Percentiles rank a stretch among this genome's conserved stretches.
These are phyloP conservation scores for Listrodromus nycthemerus DNA, from an alignment of 2,888 invertebrate genomes.

Conservation along the genomic window DNA sequence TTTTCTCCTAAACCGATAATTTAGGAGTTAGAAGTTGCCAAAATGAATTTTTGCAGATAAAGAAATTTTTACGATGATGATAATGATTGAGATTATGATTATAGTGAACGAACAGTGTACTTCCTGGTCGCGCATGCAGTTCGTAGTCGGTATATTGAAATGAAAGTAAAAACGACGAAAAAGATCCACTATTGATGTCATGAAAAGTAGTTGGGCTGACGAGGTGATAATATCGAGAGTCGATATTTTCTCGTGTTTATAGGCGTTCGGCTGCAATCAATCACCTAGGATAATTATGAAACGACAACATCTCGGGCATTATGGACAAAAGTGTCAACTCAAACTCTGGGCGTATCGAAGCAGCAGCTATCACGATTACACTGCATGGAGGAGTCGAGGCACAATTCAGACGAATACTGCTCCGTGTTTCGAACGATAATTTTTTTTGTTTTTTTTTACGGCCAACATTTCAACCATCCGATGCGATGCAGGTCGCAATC, in stretches of 20 bases:
- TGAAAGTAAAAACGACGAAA: conserved; percentile 53
- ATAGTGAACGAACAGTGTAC: neutral
- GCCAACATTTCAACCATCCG: neutral
- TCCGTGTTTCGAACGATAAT: neutral
- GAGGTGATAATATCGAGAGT: conserved; percentile 48
- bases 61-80: too few relatives aligned
- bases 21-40: too few relatives aligned
- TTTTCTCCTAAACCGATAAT: too few relatives aligned
- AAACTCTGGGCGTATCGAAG: too few relatives aligned
- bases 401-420: conserved; percentile 15
- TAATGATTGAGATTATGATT: neutral
- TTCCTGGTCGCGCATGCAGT: neutral
- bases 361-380: conserved; percentile 2
- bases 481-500: neutral
- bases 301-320: conserved; percentile 2
- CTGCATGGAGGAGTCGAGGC: conserved; percentile 8
- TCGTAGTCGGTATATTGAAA: neutral
- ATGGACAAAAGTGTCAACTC: conserved; percentile 6
- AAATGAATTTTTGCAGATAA: too few relatives aligned
- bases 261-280: neutral
- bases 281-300: conserved; percentile 19
- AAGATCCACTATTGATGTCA: conserved; percentile 48
- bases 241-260: neutral
- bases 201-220: conserved; percentile 38
- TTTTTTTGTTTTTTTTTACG: conserved; percentile 6